phyloP scores from a whole-genome alignment of 2,888 invertebrate genomes.

The Cantharis lateralis region DNA sequence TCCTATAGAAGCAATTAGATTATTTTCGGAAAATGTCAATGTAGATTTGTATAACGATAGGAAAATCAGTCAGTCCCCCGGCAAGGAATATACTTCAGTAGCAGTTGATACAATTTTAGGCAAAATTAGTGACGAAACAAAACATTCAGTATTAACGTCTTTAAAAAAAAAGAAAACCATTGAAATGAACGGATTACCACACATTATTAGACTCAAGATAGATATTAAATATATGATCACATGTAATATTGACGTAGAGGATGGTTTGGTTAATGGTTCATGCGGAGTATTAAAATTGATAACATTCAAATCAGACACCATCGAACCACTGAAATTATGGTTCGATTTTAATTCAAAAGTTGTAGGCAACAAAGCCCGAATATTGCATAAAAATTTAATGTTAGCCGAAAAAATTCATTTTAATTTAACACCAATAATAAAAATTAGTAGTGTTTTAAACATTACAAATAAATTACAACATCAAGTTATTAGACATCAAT shows the following conservation, averaged over 20 bases:
- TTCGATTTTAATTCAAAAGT: too few species aligned
- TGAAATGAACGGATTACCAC: neutral
- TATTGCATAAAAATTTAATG: too few species aligned
- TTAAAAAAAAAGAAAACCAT: neutral
- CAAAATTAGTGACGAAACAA: neutral
- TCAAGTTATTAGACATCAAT: too few species aligned
- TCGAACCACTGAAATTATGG: too few species aligned
- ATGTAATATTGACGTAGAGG: neutral
- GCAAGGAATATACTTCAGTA: neutral
- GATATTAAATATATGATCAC: neutral
- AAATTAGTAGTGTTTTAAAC: too few species aligned
- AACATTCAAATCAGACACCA: neutral
- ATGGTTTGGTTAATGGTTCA: neutral
- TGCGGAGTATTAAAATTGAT: neutral
- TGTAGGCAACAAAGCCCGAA: too few species aligned
- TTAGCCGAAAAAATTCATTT: too few species aligned
- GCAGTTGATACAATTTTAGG: neutral
- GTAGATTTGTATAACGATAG: neutral
- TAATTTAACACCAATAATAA: too few species aligned
- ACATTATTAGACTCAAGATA: neutral
- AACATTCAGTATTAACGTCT: neutral
- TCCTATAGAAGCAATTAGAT: neutral
- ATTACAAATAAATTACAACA: too few species aligned
- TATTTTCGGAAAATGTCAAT: neutral
- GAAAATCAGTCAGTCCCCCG: neutral